Evolutionary conservation across 1,140 invertebrate species (phyloP).

Genomic region (Notospermus geniculatus): DNA sequence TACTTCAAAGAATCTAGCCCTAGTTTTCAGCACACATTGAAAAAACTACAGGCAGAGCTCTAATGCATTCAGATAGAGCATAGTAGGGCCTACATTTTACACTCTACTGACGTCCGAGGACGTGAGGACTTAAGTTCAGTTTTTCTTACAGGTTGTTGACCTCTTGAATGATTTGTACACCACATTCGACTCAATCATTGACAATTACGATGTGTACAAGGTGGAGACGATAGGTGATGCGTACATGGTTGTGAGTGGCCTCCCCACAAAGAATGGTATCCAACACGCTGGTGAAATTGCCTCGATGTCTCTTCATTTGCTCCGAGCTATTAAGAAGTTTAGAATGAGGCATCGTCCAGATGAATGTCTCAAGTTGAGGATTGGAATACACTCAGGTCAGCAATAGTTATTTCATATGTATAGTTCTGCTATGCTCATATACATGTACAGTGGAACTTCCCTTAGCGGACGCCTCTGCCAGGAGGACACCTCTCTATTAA

Average conservation of each 20-base stretch:
- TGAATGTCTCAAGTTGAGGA: constrained; percentile 80
- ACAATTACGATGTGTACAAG: constrained; percentile 87
- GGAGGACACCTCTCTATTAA: too few species aligned
- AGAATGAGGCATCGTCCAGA: constrained; percentile 78
- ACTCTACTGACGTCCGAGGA: background rate
- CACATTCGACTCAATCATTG: constrained; percentile 86
- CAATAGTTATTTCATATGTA: background rate
- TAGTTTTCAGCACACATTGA: too few species aligned
- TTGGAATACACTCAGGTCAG: constrained; percentile 89
- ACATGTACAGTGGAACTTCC: too few species aligned
- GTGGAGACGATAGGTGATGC: constrained; percentile 68
- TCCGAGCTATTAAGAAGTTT: constrained; percentile 80
- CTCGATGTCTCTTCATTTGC: constrained; percentile 80
- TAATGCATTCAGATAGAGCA: too few species aligned
- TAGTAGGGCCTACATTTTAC: too few species aligned
- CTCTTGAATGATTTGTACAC: constrained; percentile 61
- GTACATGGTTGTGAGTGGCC: constrained; percentile 63
- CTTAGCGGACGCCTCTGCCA: too few species aligned
- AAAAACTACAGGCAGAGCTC: too few species aligned
- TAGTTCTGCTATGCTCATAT: too few species aligned
- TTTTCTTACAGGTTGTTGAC: constrained; percentile 64
- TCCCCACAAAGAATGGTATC: constrained; percentile 86
- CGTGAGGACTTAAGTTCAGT: background rate
- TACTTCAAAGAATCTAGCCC: too few species aligned
- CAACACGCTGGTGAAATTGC: constrained; percentile 88